These are phyloP conservation scores for Neomonachus schauinslandi DNA, from an alignment of 2,113 vertebrate species.

Conservation along the genomic window DNA sequence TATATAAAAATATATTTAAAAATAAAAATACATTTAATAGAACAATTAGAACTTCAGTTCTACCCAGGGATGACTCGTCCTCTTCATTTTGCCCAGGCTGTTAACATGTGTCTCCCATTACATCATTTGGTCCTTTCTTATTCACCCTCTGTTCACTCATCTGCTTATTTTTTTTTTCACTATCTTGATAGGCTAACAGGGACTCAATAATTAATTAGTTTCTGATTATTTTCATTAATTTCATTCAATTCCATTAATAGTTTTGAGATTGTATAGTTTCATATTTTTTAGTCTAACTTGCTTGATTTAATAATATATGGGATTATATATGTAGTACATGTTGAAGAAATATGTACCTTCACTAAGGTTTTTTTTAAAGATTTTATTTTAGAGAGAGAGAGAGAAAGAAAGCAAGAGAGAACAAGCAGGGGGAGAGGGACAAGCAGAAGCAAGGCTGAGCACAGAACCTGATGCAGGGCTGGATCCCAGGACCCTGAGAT, in stretches of 20 bases:
- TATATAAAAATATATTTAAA: no score
- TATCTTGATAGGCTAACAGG: no score
- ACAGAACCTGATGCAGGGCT: not conserved
- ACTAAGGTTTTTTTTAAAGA: not conserved
- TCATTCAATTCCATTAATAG: slow-evolving; percentile 32
- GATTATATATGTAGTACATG: not conserved
- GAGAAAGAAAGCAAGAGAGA: not conserved
- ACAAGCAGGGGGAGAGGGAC: not conserved
- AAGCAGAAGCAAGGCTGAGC: not conserved
- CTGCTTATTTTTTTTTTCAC: no score
- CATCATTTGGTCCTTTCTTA: no score
- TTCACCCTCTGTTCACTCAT: no score
- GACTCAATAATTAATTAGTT: slow-evolving; percentile 47
- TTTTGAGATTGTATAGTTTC: slow-evolving; percentile 25
- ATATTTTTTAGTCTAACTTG: slow-evolving; percentile 5
- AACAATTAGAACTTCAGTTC: no score
- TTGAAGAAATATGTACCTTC: not conserved
- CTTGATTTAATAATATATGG: not conserved
- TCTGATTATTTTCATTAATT: slow-evolving; percentile 34
- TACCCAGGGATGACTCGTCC: no score
- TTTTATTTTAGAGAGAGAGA: not conserved
- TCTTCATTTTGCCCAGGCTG: no score
- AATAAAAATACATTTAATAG: no score
- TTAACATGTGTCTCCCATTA: no score
- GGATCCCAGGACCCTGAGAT: not conserved